A percentile compares a stretch with the other conserved stretches of the same genome.
Evolutionary conservation across 2,888 invertebrate genomes (phyloP).

Genomic region (Epirrhoe alternata): DNA sequence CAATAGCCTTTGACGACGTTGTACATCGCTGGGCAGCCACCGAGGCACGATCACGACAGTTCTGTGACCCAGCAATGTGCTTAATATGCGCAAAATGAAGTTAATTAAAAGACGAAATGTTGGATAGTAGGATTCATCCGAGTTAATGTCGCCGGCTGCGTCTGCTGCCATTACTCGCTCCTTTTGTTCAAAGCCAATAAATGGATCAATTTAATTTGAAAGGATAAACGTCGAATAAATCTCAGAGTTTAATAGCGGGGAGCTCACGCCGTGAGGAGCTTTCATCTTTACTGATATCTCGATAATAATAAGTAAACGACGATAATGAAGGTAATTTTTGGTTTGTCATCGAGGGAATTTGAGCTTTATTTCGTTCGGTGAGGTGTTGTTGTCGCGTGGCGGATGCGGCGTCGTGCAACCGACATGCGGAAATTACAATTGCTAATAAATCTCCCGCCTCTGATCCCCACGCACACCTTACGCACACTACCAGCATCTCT

Average conservation of each 20-base stretch:
- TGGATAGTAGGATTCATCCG: constrained; percentile 17
- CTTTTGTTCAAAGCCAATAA: constrained; percentile 9
- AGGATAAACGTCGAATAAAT: constrained; percentile 14
- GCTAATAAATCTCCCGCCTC: constrained; percentile 36
- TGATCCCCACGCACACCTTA: constrained; percentile 7
- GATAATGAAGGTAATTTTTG: constrained; percentile 10
- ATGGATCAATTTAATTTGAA: constrained; percentile 5
- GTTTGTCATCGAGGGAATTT: not conserved
- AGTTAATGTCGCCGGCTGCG: constrained; percentile 10
- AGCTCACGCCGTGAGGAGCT: constrained; percentile 7
- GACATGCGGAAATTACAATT: constrained; percentile 41
- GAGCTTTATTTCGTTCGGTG: constrained; percentile 12
- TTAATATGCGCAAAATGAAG: constrained; percentile 17
- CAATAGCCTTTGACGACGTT: not conserved
- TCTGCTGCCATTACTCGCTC: not conserved
- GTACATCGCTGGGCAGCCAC: not conserved
- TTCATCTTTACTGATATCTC: constrained; percentile 18
- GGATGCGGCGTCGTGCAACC: constrained; percentile 23
- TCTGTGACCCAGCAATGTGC: not conserved
- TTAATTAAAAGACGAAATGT: constrained; percentile 19
- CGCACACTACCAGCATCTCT: not conserved
- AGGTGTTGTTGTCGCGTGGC: constrained; percentile 14
- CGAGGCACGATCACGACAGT: not conserved
- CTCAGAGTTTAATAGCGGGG: constrained; percentile 2
- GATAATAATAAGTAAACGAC: constrained; percentile 4